Evolutionary conservation across 2,113 vertebrate genomes (phyloP).

Genomic region (Eolophus roseicapilla): DNA sequence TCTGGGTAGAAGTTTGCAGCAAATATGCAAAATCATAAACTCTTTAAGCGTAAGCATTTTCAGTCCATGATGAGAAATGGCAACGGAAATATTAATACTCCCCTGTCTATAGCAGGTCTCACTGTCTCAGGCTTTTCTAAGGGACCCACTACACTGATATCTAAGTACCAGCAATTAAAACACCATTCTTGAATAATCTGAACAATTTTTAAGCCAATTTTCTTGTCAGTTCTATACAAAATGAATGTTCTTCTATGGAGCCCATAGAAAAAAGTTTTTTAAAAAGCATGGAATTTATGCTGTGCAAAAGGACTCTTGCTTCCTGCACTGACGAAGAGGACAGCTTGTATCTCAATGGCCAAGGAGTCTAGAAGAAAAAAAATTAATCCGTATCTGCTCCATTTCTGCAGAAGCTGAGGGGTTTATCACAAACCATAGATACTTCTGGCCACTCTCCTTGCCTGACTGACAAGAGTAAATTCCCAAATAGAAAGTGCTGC

Average conservation of each 20-base stretch:
- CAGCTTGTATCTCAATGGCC: not conserved
- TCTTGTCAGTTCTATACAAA: not conserved
- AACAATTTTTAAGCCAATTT: slow-evolving; percentile 38
- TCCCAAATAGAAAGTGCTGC: not conserved
- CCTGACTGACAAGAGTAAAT: not conserved
- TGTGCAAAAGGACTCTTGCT: not conserved
- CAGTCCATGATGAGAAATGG: not conserved
- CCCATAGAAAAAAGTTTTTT: not conserved
- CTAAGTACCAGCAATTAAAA: not conserved
- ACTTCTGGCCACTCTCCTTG: not conserved
- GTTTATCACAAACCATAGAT: not conserved
- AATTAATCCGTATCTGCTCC: not conserved
- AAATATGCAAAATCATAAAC: not conserved
- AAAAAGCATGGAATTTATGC: not conserved
- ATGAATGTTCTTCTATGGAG: not conserved
- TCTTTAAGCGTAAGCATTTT: not conserved
- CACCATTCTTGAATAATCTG: not conserved
- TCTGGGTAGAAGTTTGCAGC: not conserved
- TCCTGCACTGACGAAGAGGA: not conserved
- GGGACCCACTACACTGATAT: not conserved
- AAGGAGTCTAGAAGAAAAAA: not conserved
- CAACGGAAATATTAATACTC: not conserved
- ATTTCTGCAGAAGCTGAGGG: not conserved
- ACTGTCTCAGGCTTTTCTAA: not conserved
- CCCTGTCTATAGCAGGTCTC: not conserved